These are phyloP conservation scores for Scaptomyza polygonia DNA, from an alignment of 2,888 invertebrate species.

Conservation along the genomic window DNA sequence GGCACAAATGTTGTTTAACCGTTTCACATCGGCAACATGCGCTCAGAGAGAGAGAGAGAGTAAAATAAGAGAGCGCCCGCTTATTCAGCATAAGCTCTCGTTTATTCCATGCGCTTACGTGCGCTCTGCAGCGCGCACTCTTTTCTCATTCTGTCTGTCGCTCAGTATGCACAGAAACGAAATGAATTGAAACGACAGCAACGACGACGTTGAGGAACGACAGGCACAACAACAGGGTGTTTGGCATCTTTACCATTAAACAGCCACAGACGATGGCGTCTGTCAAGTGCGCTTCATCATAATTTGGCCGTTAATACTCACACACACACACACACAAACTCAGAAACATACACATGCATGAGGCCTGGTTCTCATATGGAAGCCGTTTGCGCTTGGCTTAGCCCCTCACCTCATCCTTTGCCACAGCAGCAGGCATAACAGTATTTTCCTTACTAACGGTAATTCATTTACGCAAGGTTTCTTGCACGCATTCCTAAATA, in stretches of 20 bases:
- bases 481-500: conserved; percentile 68
- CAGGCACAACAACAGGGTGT: conserved; percentile 59
- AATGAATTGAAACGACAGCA: conserved; percentile 47
- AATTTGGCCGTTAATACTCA: conserved; percentile 71
- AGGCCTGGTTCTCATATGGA: conserved; percentile 19
- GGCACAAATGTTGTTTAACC: conserved; percentile 39
- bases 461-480: conserved; percentile 36
- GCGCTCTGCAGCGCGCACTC: not conserved
- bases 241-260: conserved; percentile 29
- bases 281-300: conserved; percentile 75
- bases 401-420: conserved; percentile 43
- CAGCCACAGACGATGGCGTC: conserved; percentile 55
- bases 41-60: not conserved
- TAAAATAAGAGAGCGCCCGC: conserved; percentile 1
- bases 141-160: conserved; percentile 1
- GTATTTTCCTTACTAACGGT: conserved; percentile 40
- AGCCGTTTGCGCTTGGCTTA: conserved; percentile 47
- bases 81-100: conserved; percentile 46
- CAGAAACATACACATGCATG: not conserved
- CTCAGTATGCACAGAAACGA: conserved; percentile 48
- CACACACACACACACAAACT: conserved; percentile 24
- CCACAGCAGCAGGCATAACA: conserved; percentile 15
- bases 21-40: conserved; percentile 29
- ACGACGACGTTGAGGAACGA: not conserved
- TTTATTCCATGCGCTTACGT: not conserved